Base-by-base conservation (phyloP, 2,888 invertebrate genomes). In the Xanthorhoe spadicearia region DNA sequence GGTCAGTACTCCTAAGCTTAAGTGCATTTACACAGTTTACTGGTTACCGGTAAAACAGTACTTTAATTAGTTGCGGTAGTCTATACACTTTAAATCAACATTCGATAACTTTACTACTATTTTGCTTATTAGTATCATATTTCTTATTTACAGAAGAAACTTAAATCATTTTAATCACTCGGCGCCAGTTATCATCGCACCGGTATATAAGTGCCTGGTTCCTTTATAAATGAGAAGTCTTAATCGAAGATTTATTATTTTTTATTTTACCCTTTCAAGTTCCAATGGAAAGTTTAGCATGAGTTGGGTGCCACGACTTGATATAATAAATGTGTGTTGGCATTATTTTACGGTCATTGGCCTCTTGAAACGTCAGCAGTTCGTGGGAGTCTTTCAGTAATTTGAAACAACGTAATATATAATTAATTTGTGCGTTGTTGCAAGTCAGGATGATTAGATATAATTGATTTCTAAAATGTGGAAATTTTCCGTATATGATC, bases 251-350 rank as follows among this genome's bases (percentile, higher is more conserved):
- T 43, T 57, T 51, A 18, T 28, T 55, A 46, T 48, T 53, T 58
- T 57, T 66, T 43, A 43, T 61, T 62, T 28, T 58, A 19, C 58
- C 50, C 38, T 49, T 57, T 57, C 8, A 46, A 55, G 35, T 35
- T 54, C 35, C 19, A 56, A 58, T 53, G 61, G 49, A 66, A 66
- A 66, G 32, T 49, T 61, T 66, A 18, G 6, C 38, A 46, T 60
- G 64, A 43, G 43, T 60, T 50, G 43, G 57, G 38, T 61, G 56
- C 51, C 9, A 35, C 48, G 48, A 56, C 38, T 46, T 61, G 56
- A 48, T 32, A 13, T 19, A 19, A 49, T 51, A 43, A 50, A 62
- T 28, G 43, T 53, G 15, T 43, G 51, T 53, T 35, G 48, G 57
- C 51, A 35, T 48, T 15, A 32, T 13, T 53, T 52, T 54, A 48